phyloP scores from a whole-genome alignment of 1,140 invertebrate species.

The Campoletis sonorensis region DNA sequence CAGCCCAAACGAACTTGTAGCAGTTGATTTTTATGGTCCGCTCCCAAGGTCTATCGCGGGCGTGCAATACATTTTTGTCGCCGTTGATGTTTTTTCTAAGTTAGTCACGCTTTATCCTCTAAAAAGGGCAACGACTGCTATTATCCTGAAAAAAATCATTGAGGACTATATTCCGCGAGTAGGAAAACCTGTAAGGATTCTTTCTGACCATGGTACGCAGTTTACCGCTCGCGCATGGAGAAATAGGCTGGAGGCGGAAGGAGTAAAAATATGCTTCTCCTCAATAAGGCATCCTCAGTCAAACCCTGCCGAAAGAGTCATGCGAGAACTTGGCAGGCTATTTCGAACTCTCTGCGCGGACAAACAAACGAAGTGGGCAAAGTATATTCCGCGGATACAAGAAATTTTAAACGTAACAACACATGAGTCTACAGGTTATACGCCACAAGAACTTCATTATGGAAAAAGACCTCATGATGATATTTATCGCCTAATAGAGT shows the following conservation, averaged over 20 bases:
- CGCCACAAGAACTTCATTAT: slow-evolving; percentile 46
- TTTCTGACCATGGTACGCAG: neutral
- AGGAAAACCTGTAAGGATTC: neutral
- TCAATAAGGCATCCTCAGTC: slow-evolving; percentile 36
- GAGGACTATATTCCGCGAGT: neutral
- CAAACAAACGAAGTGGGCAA: slow-evolving; percentile 34
- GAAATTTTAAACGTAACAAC: slow-evolving; percentile 41
- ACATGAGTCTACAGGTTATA: slow-evolving; percentile 26
- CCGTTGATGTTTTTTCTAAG: slow-evolving; percentile 21
- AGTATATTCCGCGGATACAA: slow-evolving; percentile 29
- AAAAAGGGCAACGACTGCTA: neutral
- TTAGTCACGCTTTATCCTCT: neutral
- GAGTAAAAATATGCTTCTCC: neutral
- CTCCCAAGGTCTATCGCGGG: neutral
- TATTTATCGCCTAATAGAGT: slow-evolving; percentile 24
- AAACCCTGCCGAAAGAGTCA: slow-evolving; percentile 19
- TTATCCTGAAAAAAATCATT: neutral
- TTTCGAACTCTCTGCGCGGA: slow-evolving; percentile 11
- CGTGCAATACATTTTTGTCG: slow-evolving; percentile 28
- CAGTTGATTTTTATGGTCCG: slow-evolving; percentile 47
- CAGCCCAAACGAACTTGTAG: slow-evolving; percentile 57
- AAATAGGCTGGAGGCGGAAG: neutral
- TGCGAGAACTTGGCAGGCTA: slow-evolving; percentile 19
- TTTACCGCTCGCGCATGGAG: slow-evolving; percentile 7
- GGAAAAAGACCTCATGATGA: slow-evolving; percentile 28